These are phyloP conservation scores for Dexiosoma caninum DNA, from an alignment of 2,888 invertebrate genomes.

Conservation along the genomic window DNA sequence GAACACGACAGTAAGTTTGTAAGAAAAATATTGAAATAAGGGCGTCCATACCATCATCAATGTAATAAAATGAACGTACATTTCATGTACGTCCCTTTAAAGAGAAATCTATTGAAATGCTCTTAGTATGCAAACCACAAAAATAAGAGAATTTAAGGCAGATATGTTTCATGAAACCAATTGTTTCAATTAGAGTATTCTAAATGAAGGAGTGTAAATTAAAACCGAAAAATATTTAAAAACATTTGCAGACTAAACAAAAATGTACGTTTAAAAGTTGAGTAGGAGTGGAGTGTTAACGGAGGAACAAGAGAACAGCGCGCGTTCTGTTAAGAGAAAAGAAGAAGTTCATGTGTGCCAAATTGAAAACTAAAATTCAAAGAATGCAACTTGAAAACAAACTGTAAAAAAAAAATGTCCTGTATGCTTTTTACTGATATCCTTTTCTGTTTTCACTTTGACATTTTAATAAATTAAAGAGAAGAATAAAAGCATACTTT, in stretches of 20 bases:
- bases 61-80: too few relatives aligned
- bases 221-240: not conserved
- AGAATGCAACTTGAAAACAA: not conserved
- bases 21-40: too few relatives aligned
- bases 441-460: not conserved
- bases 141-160: not conserved
- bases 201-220: not conserved
- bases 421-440: not conserved
- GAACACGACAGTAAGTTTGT: too few relatives aligned
- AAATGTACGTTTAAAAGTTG: not conserved
- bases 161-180: constrained; percentile 35
- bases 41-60: too few relatives aligned
- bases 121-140: not conserved
- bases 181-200: not conserved
- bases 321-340: not conserved
- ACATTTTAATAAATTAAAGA: not conserved
- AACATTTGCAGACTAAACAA: not conserved
- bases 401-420: not conserved
- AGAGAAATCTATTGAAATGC: not conserved
- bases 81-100: too few relatives aligned
- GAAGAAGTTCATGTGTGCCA: not conserved
- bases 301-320: not conserved
- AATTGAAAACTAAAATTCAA: constrained; percentile 6
- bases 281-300: not conserved
- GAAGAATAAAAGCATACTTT: too few relatives aligned